Evolutionary conservation across 2,888 invertebrate species (phyloP), one percentile per base, ranked within the genome.

Genomic region (Oligia strigilis): DNA sequence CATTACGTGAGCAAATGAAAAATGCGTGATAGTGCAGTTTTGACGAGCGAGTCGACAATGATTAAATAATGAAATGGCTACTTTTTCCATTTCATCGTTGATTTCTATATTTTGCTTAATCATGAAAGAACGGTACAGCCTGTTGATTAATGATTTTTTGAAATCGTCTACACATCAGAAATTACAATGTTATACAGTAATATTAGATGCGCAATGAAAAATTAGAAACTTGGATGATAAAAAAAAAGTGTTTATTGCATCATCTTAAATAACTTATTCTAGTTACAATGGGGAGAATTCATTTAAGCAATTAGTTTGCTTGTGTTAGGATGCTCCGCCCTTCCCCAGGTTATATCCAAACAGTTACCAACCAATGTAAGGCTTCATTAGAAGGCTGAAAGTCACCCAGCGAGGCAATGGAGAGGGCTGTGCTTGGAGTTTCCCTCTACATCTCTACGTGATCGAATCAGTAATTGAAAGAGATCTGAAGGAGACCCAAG

Each of bases 1-100:
- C 58, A 65, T 69, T 85, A 73, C 69, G 69, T 82, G 73, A 82
- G 58, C 62, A 79, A 58, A 66, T 46, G 8, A 64, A 58, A 72
- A 17, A 36, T 65, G 29, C 43, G 52, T 84, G 85, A 72, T 13
- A 29, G 46, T 64, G 62, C 81, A 69, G 43, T 81, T 49, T 58
- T 11, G 70, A 1, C 23, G 17, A 40, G 17, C 23, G 17, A 40
- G 17, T 14, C 64, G 58, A 43, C 49, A 19, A 36, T 80, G 23
- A 58, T 65, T 36, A 46, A 71, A 66, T 81, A 70, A 80, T 67
- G 40, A 36, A 55, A 83, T 55, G 46, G 23, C 55, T 29, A 62
- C 46, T 62, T 80, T 81, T 80, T 52, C 55, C 55, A 19, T 29
- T 69, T 49, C 69, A 79, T 79, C 80, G 55, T 69, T 79, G 40